These are phyloP conservation scores for Drosophila virilis DNA, from an alignment of 1,140 invertebrate species.

Conservation along the genomic window DNA sequence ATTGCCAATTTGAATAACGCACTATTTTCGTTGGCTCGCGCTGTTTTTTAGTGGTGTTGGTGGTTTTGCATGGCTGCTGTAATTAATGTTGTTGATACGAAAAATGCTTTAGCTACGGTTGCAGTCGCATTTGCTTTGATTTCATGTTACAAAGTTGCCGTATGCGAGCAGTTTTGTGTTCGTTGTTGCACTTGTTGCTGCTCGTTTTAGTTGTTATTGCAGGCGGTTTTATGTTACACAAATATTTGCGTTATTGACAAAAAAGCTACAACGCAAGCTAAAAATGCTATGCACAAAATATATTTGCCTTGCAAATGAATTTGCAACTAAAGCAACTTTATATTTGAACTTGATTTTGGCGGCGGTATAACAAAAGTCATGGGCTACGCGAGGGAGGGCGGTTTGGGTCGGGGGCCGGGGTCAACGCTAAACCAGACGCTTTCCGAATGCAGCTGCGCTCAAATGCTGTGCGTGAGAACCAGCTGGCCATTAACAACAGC, in stretches of 20 bases:
- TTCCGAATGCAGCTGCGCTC: conserved; percentile 74
- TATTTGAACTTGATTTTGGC: conserved; percentile 79
- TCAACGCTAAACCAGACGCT: conserved; percentile 46
- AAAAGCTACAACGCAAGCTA: conserved; percentile 42
- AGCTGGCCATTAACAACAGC: conserved; percentile 50
- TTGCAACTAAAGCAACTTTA: conserved; percentile 42
- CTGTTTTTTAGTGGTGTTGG: conserved; percentile 40
- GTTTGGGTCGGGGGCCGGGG: conserved; percentile 46
- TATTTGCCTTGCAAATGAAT: conserved; percentile 77
- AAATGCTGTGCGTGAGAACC: conserved; percentile 73
- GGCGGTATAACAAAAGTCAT: conserved; percentile 72
- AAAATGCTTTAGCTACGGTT: conserved; percentile 58
- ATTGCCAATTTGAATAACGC: conserved; percentile 32
- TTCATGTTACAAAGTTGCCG: conserved; percentile 56
- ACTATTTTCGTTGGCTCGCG: conserved; percentile 53
- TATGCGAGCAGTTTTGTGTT: conserved; percentile 15
- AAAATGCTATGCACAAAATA: conserved; percentile 37
- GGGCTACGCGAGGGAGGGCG: conserved; percentile 42
- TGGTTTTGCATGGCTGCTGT: conserved; percentile 64
- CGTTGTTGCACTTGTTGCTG: conserved; percentile 48
- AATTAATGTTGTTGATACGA: conserved; percentile 81
- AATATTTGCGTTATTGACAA: conserved; percentile 73
- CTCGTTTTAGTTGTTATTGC: conserved; percentile 37
- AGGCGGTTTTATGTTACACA: conserved; percentile 79
- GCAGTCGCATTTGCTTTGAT: conserved; percentile 48